Conservation (phyloP, 1,140 invertebrate species). For the Trachymyrmex septentrionalis region DNA sequence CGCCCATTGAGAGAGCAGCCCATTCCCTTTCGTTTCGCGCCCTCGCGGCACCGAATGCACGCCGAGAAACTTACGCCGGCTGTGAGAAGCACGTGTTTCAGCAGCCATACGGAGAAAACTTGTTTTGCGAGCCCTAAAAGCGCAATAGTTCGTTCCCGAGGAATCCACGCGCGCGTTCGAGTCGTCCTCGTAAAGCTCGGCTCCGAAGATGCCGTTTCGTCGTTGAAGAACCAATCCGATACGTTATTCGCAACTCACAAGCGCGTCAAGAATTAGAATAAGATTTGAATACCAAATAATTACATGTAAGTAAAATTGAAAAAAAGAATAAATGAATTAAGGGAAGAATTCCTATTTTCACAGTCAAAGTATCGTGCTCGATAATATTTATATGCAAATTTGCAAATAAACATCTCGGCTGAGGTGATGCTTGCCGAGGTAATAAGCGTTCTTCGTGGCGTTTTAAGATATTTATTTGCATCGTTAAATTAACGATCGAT, state of each 20-base stretch:
- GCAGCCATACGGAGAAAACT: constrained; percentile 38
- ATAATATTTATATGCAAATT: too few relatives aligned
- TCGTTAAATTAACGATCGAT: too few relatives aligned
- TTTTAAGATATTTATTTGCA: too few relatives aligned
- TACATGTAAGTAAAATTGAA: too few relatives aligned
- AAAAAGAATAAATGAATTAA: too few relatives aligned
- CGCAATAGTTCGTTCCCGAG: neutral
- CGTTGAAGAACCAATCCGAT: neutral
- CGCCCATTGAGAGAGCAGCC: constrained; percentile 14
- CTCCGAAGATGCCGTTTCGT: neutral
- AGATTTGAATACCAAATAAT: neutral
- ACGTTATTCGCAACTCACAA: neutral
- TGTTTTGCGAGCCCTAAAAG: constrained; percentile 46
- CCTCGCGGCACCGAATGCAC: neutral
- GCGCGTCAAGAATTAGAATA: neutral
- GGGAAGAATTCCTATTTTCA: too few relatives aligned
- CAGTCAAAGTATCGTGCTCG: too few relatives aligned
- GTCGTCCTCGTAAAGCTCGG: neutral
- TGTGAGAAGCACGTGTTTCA: neutral
- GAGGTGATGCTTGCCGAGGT: too few relatives aligned
- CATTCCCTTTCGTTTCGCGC: constrained; percentile 43
- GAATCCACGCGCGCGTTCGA: constrained; percentile 2
- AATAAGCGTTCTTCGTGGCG: too few relatives aligned
- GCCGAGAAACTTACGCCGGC: neutral
- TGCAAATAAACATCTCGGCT: too few relatives aligned